Conservation (phyloP, 2,888 invertebrate species). For the Phymatocera aterrima region DNA sequence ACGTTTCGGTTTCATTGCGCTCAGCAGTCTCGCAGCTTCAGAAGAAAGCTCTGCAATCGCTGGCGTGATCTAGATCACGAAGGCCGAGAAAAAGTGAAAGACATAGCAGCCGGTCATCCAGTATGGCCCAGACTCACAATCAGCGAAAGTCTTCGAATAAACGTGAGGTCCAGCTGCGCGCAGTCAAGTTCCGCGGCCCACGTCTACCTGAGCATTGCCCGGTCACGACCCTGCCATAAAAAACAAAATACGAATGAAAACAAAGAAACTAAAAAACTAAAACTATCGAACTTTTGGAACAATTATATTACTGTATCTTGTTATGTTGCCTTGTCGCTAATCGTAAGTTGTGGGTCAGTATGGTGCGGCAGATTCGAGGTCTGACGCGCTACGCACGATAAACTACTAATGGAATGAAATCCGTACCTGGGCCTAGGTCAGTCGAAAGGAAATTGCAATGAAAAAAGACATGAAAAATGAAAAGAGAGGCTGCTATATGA, state of each 20-base stretch:
- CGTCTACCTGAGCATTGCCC: neutral
- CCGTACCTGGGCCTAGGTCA: slow-evolving; percentile 33
- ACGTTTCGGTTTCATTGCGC: neutral
- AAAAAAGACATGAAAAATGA: slow-evolving; percentile 12
- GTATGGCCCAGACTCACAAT: neutral
- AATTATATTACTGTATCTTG: slow-evolving; percentile 31
- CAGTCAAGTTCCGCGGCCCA: neutral
- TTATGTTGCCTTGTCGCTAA: neutral
- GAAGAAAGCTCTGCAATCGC: neutral
- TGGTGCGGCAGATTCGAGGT: neutral
- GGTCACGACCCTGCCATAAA: neutral
- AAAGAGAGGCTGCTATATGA: neutral
- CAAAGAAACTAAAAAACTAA: neutral
- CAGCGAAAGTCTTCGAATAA: slow-evolving; percentile 29
- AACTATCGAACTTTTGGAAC: neutral
- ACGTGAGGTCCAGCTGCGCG: neutral
- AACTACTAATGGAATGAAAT: slow-evolving; percentile 37
- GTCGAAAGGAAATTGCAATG: slow-evolving; percentile 33
- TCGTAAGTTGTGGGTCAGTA: neutral
- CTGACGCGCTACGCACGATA: slow-evolving; percentile 22
- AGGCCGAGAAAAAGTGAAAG: slow-evolving; percentile 29
- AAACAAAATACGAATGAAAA: too few relatives aligned
- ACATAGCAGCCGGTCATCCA: neutral
- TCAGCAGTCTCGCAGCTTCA: neutral
- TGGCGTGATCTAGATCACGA: slow-evolving; percentile 24